Conservation (phyloP, 2,113 vertebrate species). For the Danio rerio region DNA sequence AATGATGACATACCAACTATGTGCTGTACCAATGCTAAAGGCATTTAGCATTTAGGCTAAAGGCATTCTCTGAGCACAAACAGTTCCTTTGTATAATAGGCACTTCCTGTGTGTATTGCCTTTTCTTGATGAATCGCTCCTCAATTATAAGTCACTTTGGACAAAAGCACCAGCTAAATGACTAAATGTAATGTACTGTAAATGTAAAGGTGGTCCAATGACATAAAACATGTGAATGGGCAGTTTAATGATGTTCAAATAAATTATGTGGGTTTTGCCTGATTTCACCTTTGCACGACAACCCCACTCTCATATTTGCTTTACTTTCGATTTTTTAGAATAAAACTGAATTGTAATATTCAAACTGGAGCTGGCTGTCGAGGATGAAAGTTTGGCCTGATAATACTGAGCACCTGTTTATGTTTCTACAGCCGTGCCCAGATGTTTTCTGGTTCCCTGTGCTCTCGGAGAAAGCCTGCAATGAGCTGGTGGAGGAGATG, state of each 20-base stretch:
- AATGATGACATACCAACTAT: no score
- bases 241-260: no score
- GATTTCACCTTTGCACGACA: neutral
- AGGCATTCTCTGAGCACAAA: no score
- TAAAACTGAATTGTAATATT: neutral
- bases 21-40: no score
- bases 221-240: no score
- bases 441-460: constrained; percentile 99
- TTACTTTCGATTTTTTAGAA: neutral
- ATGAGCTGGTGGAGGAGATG: constrained; percentile 95
- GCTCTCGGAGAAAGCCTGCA: constrained; percentile 88
- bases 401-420: constrained; percentile 8
- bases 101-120: no score
- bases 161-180: no score
- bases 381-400: neutral
- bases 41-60: no score
- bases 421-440: constrained; percentile 87
- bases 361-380: neutral
- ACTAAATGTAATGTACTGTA: neutral
- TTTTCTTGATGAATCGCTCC: no score
- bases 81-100: no score
- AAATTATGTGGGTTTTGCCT: neutral
- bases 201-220: neutral
- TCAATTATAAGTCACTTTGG: no score
- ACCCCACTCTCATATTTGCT: neutral